Evolutionary conservation across 1,140 invertebrate genomes (phyloP), one percentile per base, ranked within the genome.

Genomic region (Sitobion miscanthi): DNA sequence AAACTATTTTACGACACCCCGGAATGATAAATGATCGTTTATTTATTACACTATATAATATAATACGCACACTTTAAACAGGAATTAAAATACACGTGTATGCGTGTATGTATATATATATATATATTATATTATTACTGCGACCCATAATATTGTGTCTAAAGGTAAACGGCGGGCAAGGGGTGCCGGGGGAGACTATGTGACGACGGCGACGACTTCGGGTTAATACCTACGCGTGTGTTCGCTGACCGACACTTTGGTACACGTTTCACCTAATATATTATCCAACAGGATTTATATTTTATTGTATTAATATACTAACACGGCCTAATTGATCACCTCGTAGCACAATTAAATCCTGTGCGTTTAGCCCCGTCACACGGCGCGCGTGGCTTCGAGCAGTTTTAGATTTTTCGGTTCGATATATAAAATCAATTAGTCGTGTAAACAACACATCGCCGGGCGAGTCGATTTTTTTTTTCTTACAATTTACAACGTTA

Each of bases 1-100:
- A 88, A 88, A 88, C 87, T 38, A 52, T 88, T 88, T 54, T 52
- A 88, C 87, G 47, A 88, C 87, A 52, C 87, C 47, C 45, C 87
- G 49, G 87, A 35, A 88, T 35, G 87, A 52, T 88, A 88, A 86
- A 86, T 25, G 42, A 17, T 86, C 45, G 42, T 88, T 88, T 88
- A 88, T 88, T 52, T 49, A 49, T 38, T 52, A 38, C 87, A 35
- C 35, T 14, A n/a, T 69, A 77, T 35, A 35, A 77, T 35, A 35
- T 35, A 35, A 35, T n/a, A 62, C 3, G 30, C 23, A 17, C 14
- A 21, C 54, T 35, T 52, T 88, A 38, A 88, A 88, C 87, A 17
- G 87, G 87, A 88, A 88, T 88, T 21, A 52, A 88, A 88, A 52
- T 35, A 88, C 25, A 23, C 25, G n/a, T 35, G 45, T 49, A 42